Evolutionary conservation across 2,888 invertebrate genomes (phyloP).

Genomic region (Pinctada fucata): DNA sequence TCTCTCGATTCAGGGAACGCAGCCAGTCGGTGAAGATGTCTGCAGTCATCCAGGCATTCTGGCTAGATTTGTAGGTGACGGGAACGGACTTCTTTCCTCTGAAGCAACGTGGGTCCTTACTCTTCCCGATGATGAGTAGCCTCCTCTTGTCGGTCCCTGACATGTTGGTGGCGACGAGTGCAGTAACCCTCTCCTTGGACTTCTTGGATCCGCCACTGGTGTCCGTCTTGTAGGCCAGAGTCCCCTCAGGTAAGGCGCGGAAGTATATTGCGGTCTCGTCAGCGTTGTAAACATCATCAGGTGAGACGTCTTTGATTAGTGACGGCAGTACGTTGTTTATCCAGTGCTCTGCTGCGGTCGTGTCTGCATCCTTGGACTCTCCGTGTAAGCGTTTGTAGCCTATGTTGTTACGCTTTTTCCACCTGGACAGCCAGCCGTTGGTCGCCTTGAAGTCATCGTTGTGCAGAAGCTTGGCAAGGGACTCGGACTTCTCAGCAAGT

Average conservation of each 20-base stretch:
- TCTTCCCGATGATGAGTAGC: conserved; percentile 41
- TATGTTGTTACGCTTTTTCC: conserved; percentile 33
- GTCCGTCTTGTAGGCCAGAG: conserved; percentile 14
- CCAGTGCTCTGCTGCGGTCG: conserved; percentile 21
- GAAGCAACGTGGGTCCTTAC: conserved; percentile 35
- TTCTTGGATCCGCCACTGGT: not conserved
- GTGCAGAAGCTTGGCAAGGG: not conserved
- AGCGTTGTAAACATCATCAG: conserved; percentile 38
- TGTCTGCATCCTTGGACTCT: conserved; percentile 35
- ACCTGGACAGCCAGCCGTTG: conserved; percentile 32
- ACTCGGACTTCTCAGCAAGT: conserved; percentile 5
- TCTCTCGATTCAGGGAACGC: conserved; percentile 24
- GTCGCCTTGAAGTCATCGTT: conserved; percentile 18
- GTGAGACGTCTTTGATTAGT: conserved; percentile 12
- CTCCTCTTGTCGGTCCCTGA: conserved; percentile 32
- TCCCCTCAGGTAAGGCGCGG: conserved; percentile 27
- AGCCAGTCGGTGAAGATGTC: conserved; percentile 35
- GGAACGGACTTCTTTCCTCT: conserved; percentile 35
- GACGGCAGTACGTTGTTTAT: conserved; percentile 15
- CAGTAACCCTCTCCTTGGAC: conserved; percentile 26
- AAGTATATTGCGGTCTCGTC: conserved; percentile 41
- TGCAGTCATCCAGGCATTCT: conserved; percentile 38
- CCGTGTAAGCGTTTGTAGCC: conserved; percentile 21
- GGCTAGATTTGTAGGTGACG: conserved; percentile 28
- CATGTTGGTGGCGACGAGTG: conserved; percentile 39